Evolutionary conservation across 2,797 vertebrate species (phyloP).

Genomic region (Bovichtus diacanthus): DNA sequence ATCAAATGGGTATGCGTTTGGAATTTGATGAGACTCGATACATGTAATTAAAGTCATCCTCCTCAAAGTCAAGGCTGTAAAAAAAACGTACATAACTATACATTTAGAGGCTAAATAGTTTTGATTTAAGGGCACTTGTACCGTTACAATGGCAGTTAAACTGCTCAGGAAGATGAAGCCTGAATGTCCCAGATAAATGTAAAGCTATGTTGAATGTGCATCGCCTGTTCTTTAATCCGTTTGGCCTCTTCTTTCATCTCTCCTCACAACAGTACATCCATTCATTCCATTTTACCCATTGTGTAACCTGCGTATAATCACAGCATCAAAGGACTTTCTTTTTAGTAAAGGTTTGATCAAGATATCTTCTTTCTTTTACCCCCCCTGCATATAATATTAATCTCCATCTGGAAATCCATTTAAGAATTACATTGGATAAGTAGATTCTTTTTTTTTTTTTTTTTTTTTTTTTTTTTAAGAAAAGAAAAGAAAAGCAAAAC

Average conservation of each 20-base stretch:
- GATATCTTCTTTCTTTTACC: slow-evolving; percentile 82
- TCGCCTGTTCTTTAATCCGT: slow-evolving; percentile 61
- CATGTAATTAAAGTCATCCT: neutral
- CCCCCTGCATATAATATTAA: slow-evolving; percentile 81
- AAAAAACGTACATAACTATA: neutral
- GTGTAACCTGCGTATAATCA: slow-evolving; percentile 69
- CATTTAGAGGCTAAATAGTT: slow-evolving; percentile 24
- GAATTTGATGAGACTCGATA: slow-evolving; percentile 21
- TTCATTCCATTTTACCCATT: slow-evolving; percentile 70
- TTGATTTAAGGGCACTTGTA: slow-evolving; percentile 29
- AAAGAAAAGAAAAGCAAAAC: slow-evolving; percentile 70
- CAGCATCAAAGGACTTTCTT: slow-evolving; percentile 81
- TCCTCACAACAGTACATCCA: slow-evolving; percentile 68
- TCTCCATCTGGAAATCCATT: slow-evolving; percentile 89
- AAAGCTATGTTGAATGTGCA: slow-evolving; percentile 62
- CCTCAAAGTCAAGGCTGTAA: slow-evolving; percentile 27
- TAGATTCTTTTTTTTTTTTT: slow-evolving; percentile 85
- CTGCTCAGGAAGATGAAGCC: slow-evolving; percentile 26
- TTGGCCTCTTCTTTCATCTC: slow-evolving; percentile 74
- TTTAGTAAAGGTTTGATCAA: slow-evolving; percentile 71
- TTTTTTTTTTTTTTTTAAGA: slow-evolving; percentile 76
- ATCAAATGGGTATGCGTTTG: slow-evolving; percentile 13
- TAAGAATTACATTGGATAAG: slow-evolving; percentile 92
- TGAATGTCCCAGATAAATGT: slow-evolving; percentile 63
- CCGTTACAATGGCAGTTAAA: slow-evolving; percentile 35